Evolutionary conservation across 1,140 invertebrate genomes (phyloP).

Genomic region (Pinna nobilis): DNA sequence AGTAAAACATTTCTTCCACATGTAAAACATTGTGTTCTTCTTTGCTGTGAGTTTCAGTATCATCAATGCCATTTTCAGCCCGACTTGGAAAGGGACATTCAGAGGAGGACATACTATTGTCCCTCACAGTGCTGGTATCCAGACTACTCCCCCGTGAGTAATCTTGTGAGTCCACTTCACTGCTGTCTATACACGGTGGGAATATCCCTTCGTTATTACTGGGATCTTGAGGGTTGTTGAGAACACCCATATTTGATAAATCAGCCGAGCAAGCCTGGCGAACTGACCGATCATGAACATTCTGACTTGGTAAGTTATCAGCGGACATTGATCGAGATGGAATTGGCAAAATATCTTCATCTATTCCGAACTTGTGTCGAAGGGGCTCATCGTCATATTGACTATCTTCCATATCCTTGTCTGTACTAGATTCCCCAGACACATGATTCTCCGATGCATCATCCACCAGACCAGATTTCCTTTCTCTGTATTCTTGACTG

Average conservation of each 20-base stretch:
- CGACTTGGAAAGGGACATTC: neutral
- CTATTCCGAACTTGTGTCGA: constrained; percentile 55
- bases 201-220: constrained; percentile 58
- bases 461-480: no score
- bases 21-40: no score
- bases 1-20: constrained; percentile 13
- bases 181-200: constrained; percentile 45
- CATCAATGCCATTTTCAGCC: neutral
- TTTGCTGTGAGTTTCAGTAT: no score
- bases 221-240: constrained; percentile 33
- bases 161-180: constrained; percentile 4
- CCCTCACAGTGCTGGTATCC: neutral
- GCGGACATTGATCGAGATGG: constrained; percentile 48
- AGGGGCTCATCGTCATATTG: constrained; percentile 48
- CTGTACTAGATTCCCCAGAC: neutral
- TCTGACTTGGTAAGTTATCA: constrained; percentile 52
- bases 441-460: neutral
- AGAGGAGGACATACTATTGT: neutral
- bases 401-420: constrained; percentile 10
- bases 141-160: neutral
- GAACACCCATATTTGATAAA: constrained; percentile 28
- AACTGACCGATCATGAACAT: constrained; percentile 25
- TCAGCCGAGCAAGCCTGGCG: constrained; percentile 57
- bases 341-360: constrained; percentile 53
- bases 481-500: neutral